Conservation (phyloP, 2,888 invertebrate species). For the Calliscelio sp. region DNA sequence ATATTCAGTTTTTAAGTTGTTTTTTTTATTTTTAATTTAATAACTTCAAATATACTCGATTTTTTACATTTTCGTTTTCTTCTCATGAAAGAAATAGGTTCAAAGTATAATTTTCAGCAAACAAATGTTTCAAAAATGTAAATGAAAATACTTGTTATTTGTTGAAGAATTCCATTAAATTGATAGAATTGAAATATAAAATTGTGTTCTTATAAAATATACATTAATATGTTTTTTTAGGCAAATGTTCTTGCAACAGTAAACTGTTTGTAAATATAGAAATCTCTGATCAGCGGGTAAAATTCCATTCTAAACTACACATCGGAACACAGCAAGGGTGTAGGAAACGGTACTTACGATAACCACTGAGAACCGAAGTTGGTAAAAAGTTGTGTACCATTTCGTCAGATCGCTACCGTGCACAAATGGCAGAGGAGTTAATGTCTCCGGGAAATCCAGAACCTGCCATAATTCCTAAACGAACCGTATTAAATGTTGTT, state of each 20-base stretch:
- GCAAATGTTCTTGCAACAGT: background rate
- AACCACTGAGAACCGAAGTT: background rate
- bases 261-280: background rate
- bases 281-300: background rate
- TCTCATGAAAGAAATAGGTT: too few relatives aligned
- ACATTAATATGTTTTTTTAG: background rate
- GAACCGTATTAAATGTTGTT: constrained; percentile 4
- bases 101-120: too few relatives aligned
- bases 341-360: background rate
- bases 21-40: too few relatives aligned
- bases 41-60: too few relatives aligned
- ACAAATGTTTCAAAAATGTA: too few relatives aligned
- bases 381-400: background rate
- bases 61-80: too few relatives aligned
- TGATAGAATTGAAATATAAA: too few relatives aligned
- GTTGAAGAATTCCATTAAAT: too few relatives aligned
- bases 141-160: too few relatives aligned
- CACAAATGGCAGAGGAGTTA: background rate
- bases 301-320: background rate
- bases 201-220: too few relatives aligned
- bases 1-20: too few relatives aligned
- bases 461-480: constrained; percentile 25
- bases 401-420: background rate
- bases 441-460: constrained; percentile 51
- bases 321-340: background rate